Percentiles rank a stretch among this genome's conserved stretches.
phyloP scores from a whole-genome alignment of 1,140 invertebrate genomes.

The Babylonia areolata region DNA sequence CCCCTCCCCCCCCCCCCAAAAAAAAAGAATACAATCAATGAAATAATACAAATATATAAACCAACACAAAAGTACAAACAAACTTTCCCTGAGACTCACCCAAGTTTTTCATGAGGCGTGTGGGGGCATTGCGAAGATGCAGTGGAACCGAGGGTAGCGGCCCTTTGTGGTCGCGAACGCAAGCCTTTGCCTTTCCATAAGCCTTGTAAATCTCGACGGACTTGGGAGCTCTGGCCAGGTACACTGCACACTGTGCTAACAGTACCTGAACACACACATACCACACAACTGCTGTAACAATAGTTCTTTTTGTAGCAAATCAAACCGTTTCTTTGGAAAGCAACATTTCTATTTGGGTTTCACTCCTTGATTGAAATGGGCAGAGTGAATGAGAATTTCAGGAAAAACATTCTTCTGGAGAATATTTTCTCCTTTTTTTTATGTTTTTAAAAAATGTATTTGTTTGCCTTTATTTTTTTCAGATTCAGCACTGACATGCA shows the following conservation, averaged over 20 bases:
- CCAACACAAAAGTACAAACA: neutral
- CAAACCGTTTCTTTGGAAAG: no score
- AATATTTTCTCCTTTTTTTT: no score
- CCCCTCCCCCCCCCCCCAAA: no score
- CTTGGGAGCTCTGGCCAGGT: conserved; percentile 86
- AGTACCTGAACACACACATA: conserved; percentile 80
- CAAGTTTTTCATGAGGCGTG: conserved; percentile 86
- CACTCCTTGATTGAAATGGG: no score
- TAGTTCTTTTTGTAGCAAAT: no score
- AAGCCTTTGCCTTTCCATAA: conserved; percentile 80
- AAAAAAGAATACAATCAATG: neutral
- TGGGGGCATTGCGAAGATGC: conserved; percentile 88
- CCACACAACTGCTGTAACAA: no score
- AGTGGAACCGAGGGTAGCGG: conserved; percentile 83
- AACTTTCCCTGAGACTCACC: conserved; percentile 64
- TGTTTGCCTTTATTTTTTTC: no score
- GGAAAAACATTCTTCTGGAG: no score
- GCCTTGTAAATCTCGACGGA: conserved; percentile 84
- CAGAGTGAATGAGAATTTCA: no score
- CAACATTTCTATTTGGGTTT: no score
- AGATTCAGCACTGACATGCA: no score
- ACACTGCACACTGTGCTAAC: conserved; percentile 85
- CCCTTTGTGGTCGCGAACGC: conserved; percentile 82
- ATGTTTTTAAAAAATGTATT: no score
- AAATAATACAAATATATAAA: neutral